A percentile compares a stretch with the other conserved stretches of the same genome.
Conservation (phyloP, 1,140 invertebrate species). For the Drosophila tristis region DNA sequence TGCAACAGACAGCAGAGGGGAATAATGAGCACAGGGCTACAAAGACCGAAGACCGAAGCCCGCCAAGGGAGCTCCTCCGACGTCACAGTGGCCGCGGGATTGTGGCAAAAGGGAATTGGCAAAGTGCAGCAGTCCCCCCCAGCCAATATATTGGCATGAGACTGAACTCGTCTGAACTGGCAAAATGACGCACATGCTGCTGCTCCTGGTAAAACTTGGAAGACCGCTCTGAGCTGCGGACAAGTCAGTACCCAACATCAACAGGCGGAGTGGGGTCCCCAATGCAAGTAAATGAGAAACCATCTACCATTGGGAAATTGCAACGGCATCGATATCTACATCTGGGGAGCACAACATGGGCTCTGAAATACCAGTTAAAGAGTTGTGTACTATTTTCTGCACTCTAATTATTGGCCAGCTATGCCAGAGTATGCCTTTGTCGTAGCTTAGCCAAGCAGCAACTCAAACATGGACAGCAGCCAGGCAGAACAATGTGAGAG, state of each 20-base stretch:
- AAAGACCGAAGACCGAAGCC: conserved; percentile 42
- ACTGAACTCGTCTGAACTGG: conserved; percentile 45
- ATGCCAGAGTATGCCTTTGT: conserved; percentile 28
- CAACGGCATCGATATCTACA: neutral
- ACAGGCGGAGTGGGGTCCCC: no score
- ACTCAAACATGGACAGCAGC: conserved; percentile 57
- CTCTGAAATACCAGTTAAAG: neutral
- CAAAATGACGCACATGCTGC: conserved; percentile 60
- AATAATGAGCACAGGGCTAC: conserved; percentile 4
- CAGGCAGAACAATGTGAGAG: conserved; percentile 42
- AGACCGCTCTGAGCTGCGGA: no score
- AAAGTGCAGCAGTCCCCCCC: conserved; percentile 25
- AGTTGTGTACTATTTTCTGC: neutral
- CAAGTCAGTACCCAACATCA: no score
- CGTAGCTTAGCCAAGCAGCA: conserved; percentile 34
- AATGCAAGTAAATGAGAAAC: no score
- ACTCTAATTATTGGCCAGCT: conserved; percentile 2
- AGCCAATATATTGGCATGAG: conserved; percentile 16
- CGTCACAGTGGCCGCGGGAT: conserved; percentile 25
- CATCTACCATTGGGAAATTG: no score
- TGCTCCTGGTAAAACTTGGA: conserved; percentile 4
- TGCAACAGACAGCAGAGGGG: conserved; percentile 84
- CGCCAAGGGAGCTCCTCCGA: conserved; percentile 12
- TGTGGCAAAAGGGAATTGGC: conserved; percentile 3
- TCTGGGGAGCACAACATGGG: neutral